Base-by-base conservation (phyloP, 2,888 invertebrate genomes). In the Lypha dubia region DNA sequence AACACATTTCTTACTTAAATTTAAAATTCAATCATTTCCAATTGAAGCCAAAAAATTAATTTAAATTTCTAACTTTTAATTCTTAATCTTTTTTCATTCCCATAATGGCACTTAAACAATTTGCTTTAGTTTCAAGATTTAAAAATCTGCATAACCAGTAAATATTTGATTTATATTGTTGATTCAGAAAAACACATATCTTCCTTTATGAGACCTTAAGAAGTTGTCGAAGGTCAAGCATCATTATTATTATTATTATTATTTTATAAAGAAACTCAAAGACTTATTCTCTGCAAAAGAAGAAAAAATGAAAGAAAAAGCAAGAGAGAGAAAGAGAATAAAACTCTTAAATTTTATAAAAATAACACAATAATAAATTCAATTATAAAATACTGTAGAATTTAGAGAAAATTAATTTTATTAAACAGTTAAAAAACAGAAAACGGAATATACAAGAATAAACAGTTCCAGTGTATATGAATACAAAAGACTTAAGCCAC, bases 191-290 rank as follows among this genome's bases (percentile, higher is more conserved):
- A 46, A 46, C 15, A n/a, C n/a, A 28, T 0, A 17, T 17, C 3
- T 17, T 28, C 8, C n/a, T 17, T 1, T 17, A 17, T 17, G 28
- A 63, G 28, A 17, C 46, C 22, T 63, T 46, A 44, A 46, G 46
- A 63, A 63, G 46, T 63, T 44, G 63, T 63, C 63, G 24, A 11
- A 63, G 63, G 44, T 63, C 63, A 63, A 63, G 63, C 44, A n/a
- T 32, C 44, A 15, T 32, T n/a, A n/a, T n/a, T n/a, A n/a, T n/a
- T n/a, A n/a, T n/a, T n/a, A n/a, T n/a, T n/a, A 32, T 20, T 32
- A 22, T 8, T 35, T 20, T 6, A 32, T 22, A 1, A 32, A 46
- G 22, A 49, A 67, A 7, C n/a, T 17, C 13, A 20, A 15, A 20
- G 5, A 15, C 1, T 17, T 15, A 20, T 24, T 24, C 63, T 60